Base-by-base conservation (phyloP, 2,888 invertebrate species). In the Eudasyphora cyanicolor region DNA sequence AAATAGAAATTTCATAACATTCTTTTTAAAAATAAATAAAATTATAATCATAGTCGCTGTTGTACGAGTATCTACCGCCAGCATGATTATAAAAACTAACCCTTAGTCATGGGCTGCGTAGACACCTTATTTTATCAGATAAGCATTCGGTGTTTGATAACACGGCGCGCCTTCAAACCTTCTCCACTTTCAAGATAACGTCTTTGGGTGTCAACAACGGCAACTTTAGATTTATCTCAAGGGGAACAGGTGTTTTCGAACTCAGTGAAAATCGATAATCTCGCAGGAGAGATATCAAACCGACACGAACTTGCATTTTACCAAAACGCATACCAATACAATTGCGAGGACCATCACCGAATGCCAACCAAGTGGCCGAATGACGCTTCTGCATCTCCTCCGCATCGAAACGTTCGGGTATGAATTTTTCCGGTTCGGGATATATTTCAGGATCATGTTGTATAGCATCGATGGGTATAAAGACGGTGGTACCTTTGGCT, bases 341-440 rank as follows among this genome's bases (percentile, higher is more conserved):
- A 79, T 86, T 87, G 35, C 88, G 84, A 0, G 90, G 92, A 82
- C 88, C 88, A 32, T 88, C 87, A 12, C 89, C 88, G 60, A 89
- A 89, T 14, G 87, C 82, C 38, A 78, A 57, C 54, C 75, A 77
- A 32, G 54, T 12, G 1, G 82, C 85, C 0, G 88, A 86, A 35
- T 93, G 93, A 76, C 94, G 88, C 57, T 91, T 92, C 0, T 92
- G 89, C 75, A 93, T 93, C 70, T 93, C 93, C 85, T 94, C 93
- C 0, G 92, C 89, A 0, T 92, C 89, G 87, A 94, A 95, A 85
- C 95, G 91, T 45, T 94, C 94, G 0, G 95, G 95, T 27, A 93
- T 92, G 82, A 95, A 95, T 69, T 91, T 92, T 1, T 93, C 92
- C 0, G 95, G 95, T 7, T 95, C 92, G 0, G 91, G 90, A 84